Evolutionary conservation across 2,888 invertebrate species (phyloP).

Genomic region (Brachypalpus laphriformis): DNA sequence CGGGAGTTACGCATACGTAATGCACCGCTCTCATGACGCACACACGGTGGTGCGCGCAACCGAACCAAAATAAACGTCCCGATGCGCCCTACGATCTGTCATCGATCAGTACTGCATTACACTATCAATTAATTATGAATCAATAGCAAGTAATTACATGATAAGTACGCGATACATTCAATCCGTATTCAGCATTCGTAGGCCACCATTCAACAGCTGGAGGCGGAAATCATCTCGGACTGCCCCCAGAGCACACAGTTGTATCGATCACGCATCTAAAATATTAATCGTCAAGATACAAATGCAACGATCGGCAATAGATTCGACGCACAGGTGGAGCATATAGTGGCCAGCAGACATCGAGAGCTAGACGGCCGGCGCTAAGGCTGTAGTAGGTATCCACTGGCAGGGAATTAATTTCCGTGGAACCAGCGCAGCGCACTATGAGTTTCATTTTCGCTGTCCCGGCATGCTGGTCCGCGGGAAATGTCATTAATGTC

Average conservation of each 20-base stretch:
- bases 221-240: constrained; percentile 74
- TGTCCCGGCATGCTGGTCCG: constrained; percentile 14
- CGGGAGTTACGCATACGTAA: constrained; percentile 68
- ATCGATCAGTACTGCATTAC: constrained; percentile 48
- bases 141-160: constrained; percentile 81
- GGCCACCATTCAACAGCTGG: constrained; percentile 74
- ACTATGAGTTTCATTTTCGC: constrained; percentile 8
- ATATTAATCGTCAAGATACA: constrained; percentile 64
- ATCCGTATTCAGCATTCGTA: constrained; percentile 78
- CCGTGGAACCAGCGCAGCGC: constrained; percentile 43
- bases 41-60: constrained; percentile 25
- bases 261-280: constrained; percentile 67
- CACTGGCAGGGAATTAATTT: constrained; percentile 44
- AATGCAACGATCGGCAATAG: constrained; percentile 50
- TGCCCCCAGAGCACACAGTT: constrained; percentile 77
- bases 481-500: constrained; percentile 72
- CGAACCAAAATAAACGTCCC: constrained; percentile 37
- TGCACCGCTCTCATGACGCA: constrained; percentile 54
- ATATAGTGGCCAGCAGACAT: neutral
- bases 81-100: constrained; percentile 54
- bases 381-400: constrained; percentile 26
- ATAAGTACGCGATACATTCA: constrained; percentile 78
- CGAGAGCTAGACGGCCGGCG: constrained; percentile 51
- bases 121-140: constrained; percentile 79
- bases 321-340: constrained; percentile 48